Conservation (phyloP, 2,888 invertebrate species). For the Drosophila anomalata region DNA sequence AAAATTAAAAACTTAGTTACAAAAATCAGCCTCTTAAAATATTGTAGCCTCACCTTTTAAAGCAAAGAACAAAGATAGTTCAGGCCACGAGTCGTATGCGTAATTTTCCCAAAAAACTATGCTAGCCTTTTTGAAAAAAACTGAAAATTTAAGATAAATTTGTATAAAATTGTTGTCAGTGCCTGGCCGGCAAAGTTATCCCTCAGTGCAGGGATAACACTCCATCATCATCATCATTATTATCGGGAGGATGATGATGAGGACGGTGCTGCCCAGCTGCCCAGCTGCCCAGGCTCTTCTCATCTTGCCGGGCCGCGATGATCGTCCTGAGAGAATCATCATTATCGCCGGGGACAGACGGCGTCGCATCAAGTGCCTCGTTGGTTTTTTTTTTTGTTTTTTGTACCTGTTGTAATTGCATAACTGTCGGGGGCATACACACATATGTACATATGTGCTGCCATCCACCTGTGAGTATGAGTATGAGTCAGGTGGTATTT, state of each 20-base stretch:
- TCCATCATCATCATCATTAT: constrained; percentile 9
- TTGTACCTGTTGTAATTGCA: constrained; percentile 64
- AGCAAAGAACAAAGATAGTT: background rate
- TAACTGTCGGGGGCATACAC: constrained; percentile 44
- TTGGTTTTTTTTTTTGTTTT: constrained; percentile 45
- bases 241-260: background rate
- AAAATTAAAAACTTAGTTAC: too few species aligned
- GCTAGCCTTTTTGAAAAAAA: background rate
- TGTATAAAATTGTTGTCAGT: background rate
- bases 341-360: constrained; percentile 6
- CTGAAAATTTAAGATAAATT: background rate
- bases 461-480: background rate
- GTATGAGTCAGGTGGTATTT: constrained; percentile 34
- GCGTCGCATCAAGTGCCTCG: constrained; percentile 60
- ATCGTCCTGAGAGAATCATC: constrained; percentile 26
- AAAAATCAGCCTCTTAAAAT: background rate
- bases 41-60: background rate
- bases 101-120: background rate
- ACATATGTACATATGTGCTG: background rate
- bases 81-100: background rate
- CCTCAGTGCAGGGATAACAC: background rate
- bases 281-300: background rate
- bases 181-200: background rate
- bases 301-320: constrained; percentile 15
- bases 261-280: background rate